Conservation (phyloP, 2,888 invertebrate species). For the Drosophila glabriapex region DNA sequence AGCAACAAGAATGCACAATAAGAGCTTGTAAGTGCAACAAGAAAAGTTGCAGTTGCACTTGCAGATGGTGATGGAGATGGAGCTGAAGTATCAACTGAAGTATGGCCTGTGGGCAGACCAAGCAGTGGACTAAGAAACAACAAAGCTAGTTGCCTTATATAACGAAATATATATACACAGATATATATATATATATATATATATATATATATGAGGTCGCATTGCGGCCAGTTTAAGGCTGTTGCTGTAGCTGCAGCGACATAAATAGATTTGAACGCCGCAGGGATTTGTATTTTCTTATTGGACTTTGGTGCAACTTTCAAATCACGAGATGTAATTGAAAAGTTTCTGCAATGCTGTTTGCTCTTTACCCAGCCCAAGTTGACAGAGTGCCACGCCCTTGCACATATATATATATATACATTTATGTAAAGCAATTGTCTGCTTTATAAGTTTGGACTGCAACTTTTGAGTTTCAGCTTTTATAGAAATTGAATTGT, state of each 20-base stretch:
- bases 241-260: slow-evolving; percentile 32
- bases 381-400: slow-evolving; percentile 20
- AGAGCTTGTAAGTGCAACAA: slow-evolving; percentile 11
- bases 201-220: slow-evolving; percentile 7
- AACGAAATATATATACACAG: not conserved
- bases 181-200: not conserved
- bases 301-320: slow-evolving; percentile 65
- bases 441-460: slow-evolving; percentile 9
- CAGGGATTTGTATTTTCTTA: slow-evolving; percentile 66
- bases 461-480: slow-evolving; percentile 34
- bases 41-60: slow-evolving; percentile 9
- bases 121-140: slow-evolving; percentile 1
- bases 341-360: slow-evolving; percentile 57
- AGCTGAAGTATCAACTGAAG: slow-evolving; percentile 7
- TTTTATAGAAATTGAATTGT: not conserved
- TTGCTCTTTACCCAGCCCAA: slow-evolving; percentile 26
- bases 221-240: slow-evolving; percentile 26
- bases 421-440: slow-evolving; percentile 33
- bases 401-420: slow-evolving; percentile 7
- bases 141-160: slow-evolving; percentile 8
- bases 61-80: not conserved
- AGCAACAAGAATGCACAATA: slow-evolving; percentile 8
- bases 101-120: slow-evolving; percentile 7
- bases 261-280: slow-evolving; percentile 70
- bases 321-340: slow-evolving; percentile 69